phyloP scores from a whole-genome alignment of 2,888 invertebrate species.

The Pachliopta kotzebuea region DNA sequence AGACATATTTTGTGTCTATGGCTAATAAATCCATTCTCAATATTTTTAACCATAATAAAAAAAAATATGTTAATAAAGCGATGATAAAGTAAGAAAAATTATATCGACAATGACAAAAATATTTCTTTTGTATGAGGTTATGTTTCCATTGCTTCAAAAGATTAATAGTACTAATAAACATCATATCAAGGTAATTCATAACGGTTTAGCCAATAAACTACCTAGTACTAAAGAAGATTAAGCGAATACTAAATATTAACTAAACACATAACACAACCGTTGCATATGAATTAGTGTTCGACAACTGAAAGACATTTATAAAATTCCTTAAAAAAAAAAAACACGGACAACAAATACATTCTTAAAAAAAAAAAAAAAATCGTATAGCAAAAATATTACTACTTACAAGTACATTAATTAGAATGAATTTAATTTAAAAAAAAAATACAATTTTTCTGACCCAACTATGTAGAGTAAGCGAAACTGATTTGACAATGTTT shows the following conservation, averaged over 20 bases:
- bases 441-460: not conserved
- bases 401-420: conserved; percentile 7
- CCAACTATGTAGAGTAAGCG: not conserved
- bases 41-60: too few species aligned
- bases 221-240: not conserved
- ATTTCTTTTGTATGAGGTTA: too few species aligned
- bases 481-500: not conserved
- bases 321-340: not conserved
- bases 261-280: conserved; percentile 26
- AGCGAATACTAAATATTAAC: conserved; percentile 11
- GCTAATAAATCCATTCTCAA: too few species aligned
- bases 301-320: not conserved
- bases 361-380: conserved; percentile 16
- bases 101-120: too few species aligned
- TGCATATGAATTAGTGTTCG: conserved; percentile 4
- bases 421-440: not conserved
- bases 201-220: conserved; percentile 6
- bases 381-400: conserved; percentile 16
- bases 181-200: too few species aligned
- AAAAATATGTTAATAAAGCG: too few species aligned
- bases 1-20: too few species aligned
- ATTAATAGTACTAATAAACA: too few species aligned
- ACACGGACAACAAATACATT: conserved; percentile 15
- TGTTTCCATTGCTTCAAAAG: too few species aligned
- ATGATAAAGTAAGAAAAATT: too few species aligned